Base-by-base conservation (phyloP, 2,797 vertebrate genomes). In the Eidolon dupreanum region DNA sequence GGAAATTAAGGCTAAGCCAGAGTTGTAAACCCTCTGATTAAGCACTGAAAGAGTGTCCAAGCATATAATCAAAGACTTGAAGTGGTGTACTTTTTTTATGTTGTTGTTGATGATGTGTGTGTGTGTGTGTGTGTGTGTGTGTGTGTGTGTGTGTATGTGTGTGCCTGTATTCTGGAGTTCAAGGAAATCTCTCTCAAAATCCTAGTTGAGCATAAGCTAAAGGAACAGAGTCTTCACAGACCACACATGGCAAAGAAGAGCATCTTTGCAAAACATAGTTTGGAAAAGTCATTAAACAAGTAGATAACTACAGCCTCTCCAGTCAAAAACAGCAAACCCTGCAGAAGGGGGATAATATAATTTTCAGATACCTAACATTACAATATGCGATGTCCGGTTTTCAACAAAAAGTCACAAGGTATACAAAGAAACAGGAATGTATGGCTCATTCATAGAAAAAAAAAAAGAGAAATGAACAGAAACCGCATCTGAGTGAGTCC, bases 121-220 rank as follows among this genome's bases (percentile, higher is more conserved):
- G 65, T 51, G 61, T 66, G 63, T 53, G 49, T 70, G 65, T 49
- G 41, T 73, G n/a, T 71, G n/a, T 82, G 55, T 51, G 19, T 91
- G 26, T 63, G 15, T 28, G 46, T 31, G 57, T 38, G 43, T 43
- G 53, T 46, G 38, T n/a, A n/a, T n/a, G n/a, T n/a, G n/a, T n/a
- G n/a, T n/a, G 57, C 41, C 9, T 91, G 28, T 73, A 13, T 55
- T 92, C 38, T 78, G 16, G 61, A 57, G 0, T 65, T 92, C 24
- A 89, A 87, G n/a, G 55, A 92, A 94, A 82, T 81, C 20, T 74
- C 73, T 92, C 55, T 74, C 70, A 88, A 93, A 78, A 84, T n/a
- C 74, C 53, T 93, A 61, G n/a, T 68, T 96, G 26, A 79, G 75
- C 6, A 65, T 19, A 81, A 68, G 31, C 68, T 74, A 84, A 94